These are phyloP conservation scores for Drosophila miranda DNA, from an alignment of 1,140 invertebrate genomes.

Conservation along the genomic window DNA sequence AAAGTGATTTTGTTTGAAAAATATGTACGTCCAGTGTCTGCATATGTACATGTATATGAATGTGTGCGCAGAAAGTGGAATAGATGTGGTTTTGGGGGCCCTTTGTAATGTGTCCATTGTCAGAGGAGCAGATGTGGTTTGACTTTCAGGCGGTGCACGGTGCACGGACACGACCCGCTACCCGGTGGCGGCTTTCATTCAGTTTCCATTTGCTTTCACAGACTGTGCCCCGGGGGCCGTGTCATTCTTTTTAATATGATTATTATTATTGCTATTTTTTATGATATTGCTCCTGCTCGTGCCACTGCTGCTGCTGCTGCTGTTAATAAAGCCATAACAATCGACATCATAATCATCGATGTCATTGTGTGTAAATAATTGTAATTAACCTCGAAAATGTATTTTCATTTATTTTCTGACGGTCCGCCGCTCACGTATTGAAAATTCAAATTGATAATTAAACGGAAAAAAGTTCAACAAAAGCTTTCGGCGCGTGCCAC, in stretches of 20 bases:
- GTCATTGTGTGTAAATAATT: constrained; percentile 63
- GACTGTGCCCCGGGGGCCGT: background rate
- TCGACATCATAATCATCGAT: constrained; percentile 63
- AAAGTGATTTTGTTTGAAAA: no score
- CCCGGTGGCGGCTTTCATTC: constrained; percentile 20
- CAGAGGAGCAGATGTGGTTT: constrained; percentile 30
- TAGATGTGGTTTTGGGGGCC: background rate
- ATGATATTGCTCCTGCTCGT: constrained; percentile 16
- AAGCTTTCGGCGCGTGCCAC: no score
- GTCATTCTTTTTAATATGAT: constrained; percentile 50
- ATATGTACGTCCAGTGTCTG: no score
- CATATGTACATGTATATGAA: no score
- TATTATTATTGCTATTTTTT: constrained; percentile 35
- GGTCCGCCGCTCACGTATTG: no score
- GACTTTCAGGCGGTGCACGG: constrained; percentile 16
- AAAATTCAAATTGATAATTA: constrained; percentile 20
- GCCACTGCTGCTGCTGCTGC: constrained; percentile 3
- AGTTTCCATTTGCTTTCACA: background rate
- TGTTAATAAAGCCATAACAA: constrained; percentile 66
- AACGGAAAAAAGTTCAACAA: constrained; percentile 1
- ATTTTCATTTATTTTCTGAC: constrained; percentile 47
- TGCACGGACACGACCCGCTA: no score
- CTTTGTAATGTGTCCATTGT: constrained; percentile 49
- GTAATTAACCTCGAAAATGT: constrained; percentile 60
- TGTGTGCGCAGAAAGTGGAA: no score